phyloP scores from a whole-genome alignment of 2,888 invertebrate genomes.

The Leucoma salicis region DNA sequence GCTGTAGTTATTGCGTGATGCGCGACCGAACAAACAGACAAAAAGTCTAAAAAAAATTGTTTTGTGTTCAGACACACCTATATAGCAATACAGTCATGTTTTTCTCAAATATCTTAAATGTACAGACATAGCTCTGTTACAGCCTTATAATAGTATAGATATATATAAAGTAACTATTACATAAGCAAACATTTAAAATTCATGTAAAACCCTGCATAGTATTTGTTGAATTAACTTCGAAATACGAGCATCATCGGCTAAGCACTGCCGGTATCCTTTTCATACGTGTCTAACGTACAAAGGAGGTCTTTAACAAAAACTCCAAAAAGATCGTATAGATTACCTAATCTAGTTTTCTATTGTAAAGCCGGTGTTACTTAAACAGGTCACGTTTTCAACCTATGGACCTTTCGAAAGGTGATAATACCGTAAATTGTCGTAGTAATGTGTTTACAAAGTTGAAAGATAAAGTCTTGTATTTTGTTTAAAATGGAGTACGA shows the following conservation, averaged over 20 bases:
- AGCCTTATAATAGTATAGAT: too few species aligned
- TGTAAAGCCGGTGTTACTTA: conserved; percentile 27
- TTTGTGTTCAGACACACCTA: too few species aligned
- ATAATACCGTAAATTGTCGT: conserved; percentile 17
- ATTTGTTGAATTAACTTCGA: conserved; percentile 3
- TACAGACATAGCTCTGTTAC: too few species aligned
- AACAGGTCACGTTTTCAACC: conserved; percentile 24
- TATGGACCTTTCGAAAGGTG: conserved; percentile 20
- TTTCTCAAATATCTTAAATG: too few species aligned
- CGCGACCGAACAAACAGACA: too few species aligned
- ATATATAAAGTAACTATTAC: too few species aligned
- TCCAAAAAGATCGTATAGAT: conserved; percentile 37
- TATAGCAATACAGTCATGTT: too few species aligned
- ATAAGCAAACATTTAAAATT: too few species aligned
- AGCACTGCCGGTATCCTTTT: conserved; percentile 5
- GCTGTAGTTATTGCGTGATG: too few species aligned
- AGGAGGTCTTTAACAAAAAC: conserved; percentile 22
- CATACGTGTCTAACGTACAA: conserved; percentile 22
- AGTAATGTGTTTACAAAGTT: conserved; percentile 9
- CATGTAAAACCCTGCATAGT: too few species aligned
- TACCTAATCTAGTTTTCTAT: conserved; percentile 41
- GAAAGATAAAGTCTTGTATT: not conserved
- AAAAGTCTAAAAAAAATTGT: too few species aligned
- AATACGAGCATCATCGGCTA: conserved; percentile 8
- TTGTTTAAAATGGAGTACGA: too few species aligned